These are phyloP conservation scores for Cyanoliseus patagonus DNA, from an alignment of 2,113 vertebrate genomes.

Conservation along the genomic window DNA sequence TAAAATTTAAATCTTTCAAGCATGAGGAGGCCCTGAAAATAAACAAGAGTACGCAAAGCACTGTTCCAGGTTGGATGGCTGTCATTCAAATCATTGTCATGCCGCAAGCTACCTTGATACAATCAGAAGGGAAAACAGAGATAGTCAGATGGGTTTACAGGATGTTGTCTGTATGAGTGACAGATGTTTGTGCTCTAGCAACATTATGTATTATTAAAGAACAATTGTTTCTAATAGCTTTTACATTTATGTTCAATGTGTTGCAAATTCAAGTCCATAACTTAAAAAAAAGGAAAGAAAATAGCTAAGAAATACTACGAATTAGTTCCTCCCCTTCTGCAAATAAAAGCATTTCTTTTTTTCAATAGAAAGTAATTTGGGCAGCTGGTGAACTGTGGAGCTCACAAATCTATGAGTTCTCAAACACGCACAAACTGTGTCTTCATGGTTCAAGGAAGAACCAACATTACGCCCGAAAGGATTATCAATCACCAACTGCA, in stretches of 20 bases:
- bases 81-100: constrained; percentile 70
- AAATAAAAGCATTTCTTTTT: neutral
- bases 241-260: constrained; percentile 60
- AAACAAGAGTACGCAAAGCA: constrained; percentile 55
- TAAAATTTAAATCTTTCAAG: constrained; percentile 67
- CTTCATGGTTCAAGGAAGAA: constrained; percentile 68
- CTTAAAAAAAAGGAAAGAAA: neutral
- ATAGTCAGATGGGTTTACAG: constrained; percentile 64
- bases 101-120: constrained; percentile 47
- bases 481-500: constrained; percentile 67
- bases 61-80: neutral
- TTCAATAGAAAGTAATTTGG: constrained; percentile 55
- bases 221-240: constrained; percentile 73
- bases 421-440: constrained; percentile 25
- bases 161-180: constrained; percentile 63
- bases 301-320: neutral
- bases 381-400: constrained; percentile 52
- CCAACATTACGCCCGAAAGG: neutral
- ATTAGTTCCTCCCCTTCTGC: neutral
- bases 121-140: constrained; percentile 67
- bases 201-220: constrained; percentile 70
- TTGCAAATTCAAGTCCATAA: constrained; percentile 43
- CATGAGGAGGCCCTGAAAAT: constrained; percentile 49
- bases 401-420: constrained; percentile 47
- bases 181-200: constrained; percentile 71